Evolutionary conservation across 2,113 vertebrate species (phyloP).

Genomic region (Centropristis striata): DNA sequence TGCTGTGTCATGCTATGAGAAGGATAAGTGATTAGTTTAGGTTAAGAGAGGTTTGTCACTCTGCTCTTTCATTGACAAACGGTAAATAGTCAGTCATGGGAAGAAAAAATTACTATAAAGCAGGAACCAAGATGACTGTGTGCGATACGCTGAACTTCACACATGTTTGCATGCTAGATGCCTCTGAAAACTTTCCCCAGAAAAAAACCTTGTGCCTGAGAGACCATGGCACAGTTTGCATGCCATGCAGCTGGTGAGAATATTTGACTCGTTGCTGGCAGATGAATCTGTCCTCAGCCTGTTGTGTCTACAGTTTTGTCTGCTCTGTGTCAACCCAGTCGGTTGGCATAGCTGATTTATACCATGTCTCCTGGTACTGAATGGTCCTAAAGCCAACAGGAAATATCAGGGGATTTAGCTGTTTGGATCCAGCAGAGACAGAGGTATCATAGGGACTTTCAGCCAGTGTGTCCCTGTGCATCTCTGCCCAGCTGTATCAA

Average conservation of each 20-base stretch:
- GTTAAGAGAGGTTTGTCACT: too few relatives aligned
- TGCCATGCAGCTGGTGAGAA: slow-evolving; percentile 15
- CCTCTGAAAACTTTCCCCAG: slow-evolving; percentile 13
- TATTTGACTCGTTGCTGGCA: slow-evolving; percentile 13
- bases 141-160: background rate
- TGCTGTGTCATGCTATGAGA: slow-evolving; percentile 40
- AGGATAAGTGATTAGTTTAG: background rate
- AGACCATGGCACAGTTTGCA: slow-evolving; percentile 23
- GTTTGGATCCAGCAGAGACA: slow-evolving; percentile 28
- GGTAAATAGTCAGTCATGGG: background rate
- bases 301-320: slow-evolving; percentile 35
- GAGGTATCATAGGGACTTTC: slow-evolving; percentile 6
- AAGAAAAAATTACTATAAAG: background rate
- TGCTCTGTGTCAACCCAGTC: slow-evolving; percentile 17
- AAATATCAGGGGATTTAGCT: slow-evolving; percentile 70
- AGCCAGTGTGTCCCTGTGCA: slow-evolving; percentile 12
- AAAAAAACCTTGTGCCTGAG: slow-evolving; percentile 21
- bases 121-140: background rate
- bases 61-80: too few relatives aligned
- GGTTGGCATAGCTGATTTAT: slow-evolving; percentile 24
- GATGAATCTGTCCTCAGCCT: slow-evolving; percentile 22
- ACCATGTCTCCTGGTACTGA: slow-evolving; percentile 27
- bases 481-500: slow-evolving; percentile 9
- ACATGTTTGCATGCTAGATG: background rate
- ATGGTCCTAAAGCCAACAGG: slow-evolving; percentile 73